phyloP scores from a whole-genome alignment of 2,888 invertebrate species.

The Criorhina ranunculi region DNA sequence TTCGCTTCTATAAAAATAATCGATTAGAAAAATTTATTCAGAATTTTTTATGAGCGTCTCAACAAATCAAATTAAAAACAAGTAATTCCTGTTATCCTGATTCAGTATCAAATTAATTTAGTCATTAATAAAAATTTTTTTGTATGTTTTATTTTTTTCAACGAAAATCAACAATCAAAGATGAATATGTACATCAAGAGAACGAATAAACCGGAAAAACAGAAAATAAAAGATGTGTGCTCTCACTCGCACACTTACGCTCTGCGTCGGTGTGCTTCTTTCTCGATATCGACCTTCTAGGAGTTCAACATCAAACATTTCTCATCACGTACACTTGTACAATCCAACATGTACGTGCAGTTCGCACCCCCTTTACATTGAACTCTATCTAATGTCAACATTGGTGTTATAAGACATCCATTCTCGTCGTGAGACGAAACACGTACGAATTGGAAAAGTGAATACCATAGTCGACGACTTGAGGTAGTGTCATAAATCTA shows the following conservation, averaged over 20 bases:
- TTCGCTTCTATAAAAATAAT: slow-evolving; percentile 3
- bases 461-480: slow-evolving; percentile 24
- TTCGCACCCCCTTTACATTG: slow-evolving; percentile 62
- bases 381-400: slow-evolving; percentile 65
- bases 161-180: slow-evolving; percentile 1
- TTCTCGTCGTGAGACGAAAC: slow-evolving; percentile 61
- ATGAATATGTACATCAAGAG: background rate
- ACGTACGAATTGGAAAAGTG: slow-evolving; percentile 60
- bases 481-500: slow-evolving; percentile 31
- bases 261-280: background rate
- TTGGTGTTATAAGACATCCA: slow-evolving; percentile 35
- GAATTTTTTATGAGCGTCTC: background rate
- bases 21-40: background rate
- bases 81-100: slow-evolving; percentile 44
- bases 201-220: slow-evolving; percentile 10
- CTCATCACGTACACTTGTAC: slow-evolving; percentile 23
- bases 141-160: too few species aligned
- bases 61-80: slow-evolving; percentile 4
- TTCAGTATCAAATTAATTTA: background rate
- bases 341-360: slow-evolving; percentile 32
- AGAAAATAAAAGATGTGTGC: slow-evolving; percentile 3
- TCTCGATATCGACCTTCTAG: slow-evolving; percentile 41
- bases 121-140: slow-evolving; percentile 1
- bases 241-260: background rate
- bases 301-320: slow-evolving; percentile 58